Percentiles rank a stretch among this genome's conserved stretches.
Conservation (phyloP, 2,113 vertebrate species). For the Seriola quinqueradiata region DNA sequence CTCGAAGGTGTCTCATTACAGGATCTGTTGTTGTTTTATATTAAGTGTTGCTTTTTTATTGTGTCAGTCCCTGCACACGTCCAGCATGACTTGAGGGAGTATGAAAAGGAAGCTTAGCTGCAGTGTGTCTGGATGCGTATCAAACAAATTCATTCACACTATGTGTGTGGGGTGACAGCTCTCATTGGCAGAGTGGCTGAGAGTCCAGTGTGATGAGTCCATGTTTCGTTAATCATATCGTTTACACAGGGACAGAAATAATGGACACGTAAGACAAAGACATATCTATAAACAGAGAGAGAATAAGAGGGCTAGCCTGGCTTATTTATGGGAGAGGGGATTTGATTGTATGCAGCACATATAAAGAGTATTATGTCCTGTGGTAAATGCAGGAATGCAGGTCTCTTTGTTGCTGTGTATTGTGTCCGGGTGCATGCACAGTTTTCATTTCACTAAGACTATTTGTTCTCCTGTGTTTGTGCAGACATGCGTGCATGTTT, state of each 20-base stretch:
- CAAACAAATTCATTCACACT: neutral
- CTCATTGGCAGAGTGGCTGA: neutral
- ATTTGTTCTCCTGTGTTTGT: neutral
- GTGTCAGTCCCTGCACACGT: neutral
- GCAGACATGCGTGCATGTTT: neutral
- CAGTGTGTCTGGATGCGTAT: neutral
- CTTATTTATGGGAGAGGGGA: neutral
- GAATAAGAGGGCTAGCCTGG: neutral
- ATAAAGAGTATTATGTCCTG: neutral
- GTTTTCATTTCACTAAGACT: neutral
- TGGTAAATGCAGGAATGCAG: neutral
- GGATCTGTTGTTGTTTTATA: neutral
- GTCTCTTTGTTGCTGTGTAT: neutral
- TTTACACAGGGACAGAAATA: neutral
- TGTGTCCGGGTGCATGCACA: neutral
- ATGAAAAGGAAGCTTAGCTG: neutral
- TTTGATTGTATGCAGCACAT: neutral
- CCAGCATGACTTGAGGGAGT: neutral
- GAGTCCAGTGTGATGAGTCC: neutral
- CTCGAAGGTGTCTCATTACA: neutral
- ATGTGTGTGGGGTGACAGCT: neutral
- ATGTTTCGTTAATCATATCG: neutral
- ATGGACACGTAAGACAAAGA: slow-evolving; percentile 24
- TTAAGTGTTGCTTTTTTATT: neutral
- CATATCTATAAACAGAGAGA: neutral